These are phyloP conservation scores for Simalia tracyae DNA, from an alignment of 2,797 vertebrate species.

Conservation along the genomic window DNA sequence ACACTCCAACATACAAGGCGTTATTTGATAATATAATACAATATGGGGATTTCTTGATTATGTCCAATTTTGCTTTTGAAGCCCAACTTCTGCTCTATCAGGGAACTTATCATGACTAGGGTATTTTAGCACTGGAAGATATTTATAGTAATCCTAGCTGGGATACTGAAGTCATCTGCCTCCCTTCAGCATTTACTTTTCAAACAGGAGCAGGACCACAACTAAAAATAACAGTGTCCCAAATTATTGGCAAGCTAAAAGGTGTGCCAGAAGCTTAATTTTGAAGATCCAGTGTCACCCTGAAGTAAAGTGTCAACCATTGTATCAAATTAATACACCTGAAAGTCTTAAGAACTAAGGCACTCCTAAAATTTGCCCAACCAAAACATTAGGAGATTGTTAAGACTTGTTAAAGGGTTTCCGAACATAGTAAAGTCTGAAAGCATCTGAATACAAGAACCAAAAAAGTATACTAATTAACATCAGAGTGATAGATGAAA, in stretches of 20 bases:
- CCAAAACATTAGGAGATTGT: accelerated
- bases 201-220: background rate
- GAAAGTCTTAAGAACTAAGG: background rate
- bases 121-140: slow-evolving; percentile 53
- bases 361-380: background rate
- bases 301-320: accelerated
- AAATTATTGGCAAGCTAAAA: background rate
- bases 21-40: accelerated
- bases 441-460: background rate
- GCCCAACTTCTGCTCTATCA: slow-evolving; percentile 25
- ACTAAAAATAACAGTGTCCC: background rate
- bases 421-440: background rate
- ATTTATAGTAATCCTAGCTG: slow-evolving; percentile 44
- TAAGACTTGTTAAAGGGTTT: accelerated
- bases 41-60: background rate
- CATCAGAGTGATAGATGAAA: background rate
- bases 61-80: background rate
- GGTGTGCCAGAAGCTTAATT: background rate
- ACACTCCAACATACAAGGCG: accelerated
- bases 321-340: background rate
- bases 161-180: slow-evolving; percentile 37
- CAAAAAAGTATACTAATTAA: background rate
- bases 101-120: slow-evolving; percentile 56
- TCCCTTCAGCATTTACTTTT: slow-evolving; percentile 30
- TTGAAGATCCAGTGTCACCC: accelerated